phyloP scores from a whole-genome alignment of 2,888 invertebrate species.

The Automeris io region DNA sequence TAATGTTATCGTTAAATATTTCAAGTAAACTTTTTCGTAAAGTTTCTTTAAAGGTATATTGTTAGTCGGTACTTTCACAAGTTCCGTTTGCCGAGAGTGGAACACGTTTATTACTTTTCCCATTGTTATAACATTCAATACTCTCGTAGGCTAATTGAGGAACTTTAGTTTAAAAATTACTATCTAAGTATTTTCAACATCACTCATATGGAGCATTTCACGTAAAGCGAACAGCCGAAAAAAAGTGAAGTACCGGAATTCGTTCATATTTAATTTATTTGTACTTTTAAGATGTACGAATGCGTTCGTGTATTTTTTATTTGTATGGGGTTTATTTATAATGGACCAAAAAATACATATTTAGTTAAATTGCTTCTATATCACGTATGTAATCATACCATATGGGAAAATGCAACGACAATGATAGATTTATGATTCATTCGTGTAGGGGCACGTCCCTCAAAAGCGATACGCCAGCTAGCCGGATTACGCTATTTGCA shows the following conservation, averaged over 20 bases:
- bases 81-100: conserved; percentile 13
- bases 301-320: too few relatives aligned
- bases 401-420: conserved; percentile 19
- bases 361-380: too few relatives aligned
- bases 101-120: conserved; percentile 9
- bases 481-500: conserved; percentile 37
- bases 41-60: background rate
- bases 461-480: conserved; percentile 40
- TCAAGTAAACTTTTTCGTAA: too few relatives aligned
- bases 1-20: too few relatives aligned
- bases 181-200: conserved; percentile 7
- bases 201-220: too few relatives aligned
- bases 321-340: too few relatives aligned
- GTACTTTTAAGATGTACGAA: too few relatives aligned
- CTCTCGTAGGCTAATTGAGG: conserved; percentile 5
- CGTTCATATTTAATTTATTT: too few relatives aligned
- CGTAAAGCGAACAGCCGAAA: too few relatives aligned
- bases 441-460: conserved; percentile 28
- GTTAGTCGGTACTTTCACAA: conserved; percentile 11
- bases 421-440: conserved; percentile 17
- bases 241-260: too few relatives aligned
- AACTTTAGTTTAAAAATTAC: conserved; percentile 1
- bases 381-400: too few relatives aligned
- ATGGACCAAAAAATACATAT: too few relatives aligned
- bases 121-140: conserved; percentile 9